Evolutionary conservation across 1,140 invertebrate genomes (phyloP).

Genomic region (Latrodectus geometricus): DNA sequence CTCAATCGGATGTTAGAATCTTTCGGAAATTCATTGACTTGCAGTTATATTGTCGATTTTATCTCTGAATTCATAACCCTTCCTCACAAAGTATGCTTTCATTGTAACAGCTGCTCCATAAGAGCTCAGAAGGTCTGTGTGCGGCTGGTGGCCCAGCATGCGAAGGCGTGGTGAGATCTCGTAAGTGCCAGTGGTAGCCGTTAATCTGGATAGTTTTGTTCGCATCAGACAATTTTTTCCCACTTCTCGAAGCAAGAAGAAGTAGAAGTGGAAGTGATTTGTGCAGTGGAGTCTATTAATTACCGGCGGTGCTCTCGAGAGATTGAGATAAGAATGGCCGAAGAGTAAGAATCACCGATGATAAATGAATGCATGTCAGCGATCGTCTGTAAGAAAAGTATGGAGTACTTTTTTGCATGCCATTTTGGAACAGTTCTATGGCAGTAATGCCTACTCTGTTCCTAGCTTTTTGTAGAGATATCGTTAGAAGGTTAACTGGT

Average conservation of each 20-base stretch:
- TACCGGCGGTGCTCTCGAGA: neutral
- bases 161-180: neutral
- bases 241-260: neutral
- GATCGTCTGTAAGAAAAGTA: no score
- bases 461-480: no score
- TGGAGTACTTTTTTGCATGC: no score
- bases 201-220: neutral
- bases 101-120: no score
- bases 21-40: no score
- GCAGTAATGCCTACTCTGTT: no score
- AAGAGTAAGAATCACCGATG: neutral
- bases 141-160: neutral
- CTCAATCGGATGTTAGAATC: no score
- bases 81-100: no score
- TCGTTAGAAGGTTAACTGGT: neutral
- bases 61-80: no score
- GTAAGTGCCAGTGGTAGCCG: neutral
- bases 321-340: neutral
- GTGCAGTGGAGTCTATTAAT: neutral
- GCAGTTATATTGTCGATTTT: no score
- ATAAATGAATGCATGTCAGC: neutral
- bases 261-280: neutral
- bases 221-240: neutral
- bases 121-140: no score
- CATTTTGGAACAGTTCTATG: no score